Conservation (phyloP, 2,888 invertebrate genomes). For the Apotomis turbidana region DNA sequence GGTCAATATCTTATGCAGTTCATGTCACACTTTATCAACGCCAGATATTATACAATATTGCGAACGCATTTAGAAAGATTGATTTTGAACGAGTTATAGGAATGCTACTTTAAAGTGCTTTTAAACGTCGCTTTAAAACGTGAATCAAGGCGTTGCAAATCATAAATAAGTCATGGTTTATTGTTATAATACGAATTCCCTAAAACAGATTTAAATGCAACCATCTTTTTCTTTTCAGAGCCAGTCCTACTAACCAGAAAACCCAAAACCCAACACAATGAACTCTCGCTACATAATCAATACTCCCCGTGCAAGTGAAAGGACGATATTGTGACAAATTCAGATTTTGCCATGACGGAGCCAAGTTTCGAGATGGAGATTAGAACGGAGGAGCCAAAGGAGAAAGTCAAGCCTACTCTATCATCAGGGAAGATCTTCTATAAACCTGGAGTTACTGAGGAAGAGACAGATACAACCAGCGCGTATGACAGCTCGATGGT, state of each 20-base stretch:
- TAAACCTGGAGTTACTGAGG: constrained; percentile 74
- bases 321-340: constrained; percentile 25
- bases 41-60: not conserved
- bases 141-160: too few species aligned
- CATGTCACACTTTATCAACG: not conserved
- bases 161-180: too few species aligned
- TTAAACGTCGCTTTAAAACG: too few species aligned
- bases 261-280: constrained; percentile 20
- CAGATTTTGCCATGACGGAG: constrained; percentile 54
- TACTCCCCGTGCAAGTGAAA: constrained; percentile 10
- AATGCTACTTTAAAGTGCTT: too few species aligned
- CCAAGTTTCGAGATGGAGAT: constrained; percentile 71
- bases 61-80: not conserved
- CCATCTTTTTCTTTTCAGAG: constrained; percentile 20
- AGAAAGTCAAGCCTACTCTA: constrained; percentile 58
- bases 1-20: not conserved
- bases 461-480: constrained; percentile 79
- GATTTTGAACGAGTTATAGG: too few species aligned
- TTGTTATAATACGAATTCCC: not conserved
- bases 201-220: not conserved
- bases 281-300: constrained; percentile 22
- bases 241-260: constrained; percentile 8
- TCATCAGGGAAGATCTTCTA: constrained; percentile 78
- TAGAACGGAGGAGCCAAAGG: constrained; percentile 61
- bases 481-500: constrained; percentile 74